phyloP scores from a whole-genome alignment of 2,888 invertebrate species.

The Poecilus cupreus region DNA sequence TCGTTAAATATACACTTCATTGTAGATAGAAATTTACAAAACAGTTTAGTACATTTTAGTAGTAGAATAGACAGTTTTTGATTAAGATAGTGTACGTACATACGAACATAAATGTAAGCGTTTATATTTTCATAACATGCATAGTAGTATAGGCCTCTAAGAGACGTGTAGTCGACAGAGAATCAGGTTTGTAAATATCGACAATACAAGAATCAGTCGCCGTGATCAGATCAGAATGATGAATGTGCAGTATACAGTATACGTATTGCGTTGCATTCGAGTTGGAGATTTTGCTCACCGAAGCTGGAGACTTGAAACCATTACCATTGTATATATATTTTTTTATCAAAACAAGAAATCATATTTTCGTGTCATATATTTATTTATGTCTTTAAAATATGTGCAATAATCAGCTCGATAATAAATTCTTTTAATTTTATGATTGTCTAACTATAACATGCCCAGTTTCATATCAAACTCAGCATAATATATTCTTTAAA shows the following conservation, averaged over 20 bases:
- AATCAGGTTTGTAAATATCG: slow-evolving; percentile 37
- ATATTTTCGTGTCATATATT: slow-evolving; percentile 28
- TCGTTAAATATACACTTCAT: slow-evolving; percentile 46
- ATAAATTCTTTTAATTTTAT: slow-evolving; percentile 44
- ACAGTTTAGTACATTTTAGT: slow-evolving; percentile 44
- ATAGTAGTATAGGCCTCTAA: slow-evolving; percentile 54
- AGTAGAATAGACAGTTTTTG: slow-evolving; percentile 40
- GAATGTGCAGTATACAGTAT: slow-evolving; percentile 7
- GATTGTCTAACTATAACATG: slow-evolving; percentile 58
- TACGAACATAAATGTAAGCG: slow-evolving; percentile 51
- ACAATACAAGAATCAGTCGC: slow-evolving; percentile 28
- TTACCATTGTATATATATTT: slow-evolving; percentile 18
- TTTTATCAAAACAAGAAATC: slow-evolving; percentile 37
- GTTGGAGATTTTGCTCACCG: not conserved
- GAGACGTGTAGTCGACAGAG: slow-evolving; percentile 39
- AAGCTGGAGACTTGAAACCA: slow-evolving; percentile 1
- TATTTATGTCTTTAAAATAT: slow-evolving; percentile 34
- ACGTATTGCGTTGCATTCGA: no score
- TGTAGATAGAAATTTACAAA: slow-evolving; percentile 53
- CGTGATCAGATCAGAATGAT: not conserved
- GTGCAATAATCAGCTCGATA: slow-evolving; percentile 41
- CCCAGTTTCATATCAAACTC: slow-evolving; percentile 53
- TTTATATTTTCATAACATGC: slow-evolving; percentile 50
- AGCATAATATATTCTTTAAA: slow-evolving; percentile 50
- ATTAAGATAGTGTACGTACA: slow-evolving; percentile 41